phyloP scores from a whole-genome alignment of 2,113 vertebrate species.

The Ophthalmolycus amberensis region DNA sequence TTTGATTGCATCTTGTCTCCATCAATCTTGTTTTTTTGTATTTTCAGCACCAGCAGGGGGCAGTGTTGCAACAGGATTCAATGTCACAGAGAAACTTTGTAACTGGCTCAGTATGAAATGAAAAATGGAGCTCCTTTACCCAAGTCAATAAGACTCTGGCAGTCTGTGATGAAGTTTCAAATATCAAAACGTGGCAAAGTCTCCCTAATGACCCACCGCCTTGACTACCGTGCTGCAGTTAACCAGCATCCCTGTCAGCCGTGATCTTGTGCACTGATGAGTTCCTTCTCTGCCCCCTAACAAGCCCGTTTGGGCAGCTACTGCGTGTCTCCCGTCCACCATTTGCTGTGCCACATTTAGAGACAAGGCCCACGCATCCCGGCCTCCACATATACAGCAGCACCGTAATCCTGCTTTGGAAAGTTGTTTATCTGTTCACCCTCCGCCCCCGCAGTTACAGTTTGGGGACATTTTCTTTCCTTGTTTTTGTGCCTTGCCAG shows the following conservation, averaged over 20 bases:
- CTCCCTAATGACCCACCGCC: conserved; percentile 70
- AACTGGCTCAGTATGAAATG: conserved; percentile 34
- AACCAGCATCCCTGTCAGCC: conserved; percentile 72
- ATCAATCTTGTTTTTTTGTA: neutral
- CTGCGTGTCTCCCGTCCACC: conserved; percentile 37
- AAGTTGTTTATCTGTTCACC: conserved; percentile 64
- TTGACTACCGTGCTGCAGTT: conserved; percentile 54
- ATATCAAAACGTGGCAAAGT: conserved; percentile 41
- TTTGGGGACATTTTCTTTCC: conserved; percentile 68
- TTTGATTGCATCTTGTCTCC: conserved; percentile 18
- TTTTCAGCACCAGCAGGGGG: conserved; percentile 60
- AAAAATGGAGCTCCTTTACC: conserved; percentile 30
- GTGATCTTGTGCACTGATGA: conserved; percentile 71
- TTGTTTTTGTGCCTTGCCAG: conserved; percentile 67
- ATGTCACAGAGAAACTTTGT: conserved; percentile 54
- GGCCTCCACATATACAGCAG: conserved; percentile 29
- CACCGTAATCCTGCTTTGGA: conserved; percentile 57
- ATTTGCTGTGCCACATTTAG: conserved; percentile 56
- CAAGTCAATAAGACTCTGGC: conserved; percentile 33
- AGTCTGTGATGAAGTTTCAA: conserved; percentile 35
- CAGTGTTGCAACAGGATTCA: conserved; percentile 79
- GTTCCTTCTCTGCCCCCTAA: conserved; percentile 63
- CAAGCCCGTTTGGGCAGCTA: conserved; percentile 62
- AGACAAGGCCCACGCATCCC: conserved; percentile 44
- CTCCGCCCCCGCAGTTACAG: conserved; percentile 48